A percentile compares a stretch with the other conserved stretches of the same genome.
Conservation (phyloP, 2,888 invertebrate genomes). For the Patella ulyssiponensis region DNA sequence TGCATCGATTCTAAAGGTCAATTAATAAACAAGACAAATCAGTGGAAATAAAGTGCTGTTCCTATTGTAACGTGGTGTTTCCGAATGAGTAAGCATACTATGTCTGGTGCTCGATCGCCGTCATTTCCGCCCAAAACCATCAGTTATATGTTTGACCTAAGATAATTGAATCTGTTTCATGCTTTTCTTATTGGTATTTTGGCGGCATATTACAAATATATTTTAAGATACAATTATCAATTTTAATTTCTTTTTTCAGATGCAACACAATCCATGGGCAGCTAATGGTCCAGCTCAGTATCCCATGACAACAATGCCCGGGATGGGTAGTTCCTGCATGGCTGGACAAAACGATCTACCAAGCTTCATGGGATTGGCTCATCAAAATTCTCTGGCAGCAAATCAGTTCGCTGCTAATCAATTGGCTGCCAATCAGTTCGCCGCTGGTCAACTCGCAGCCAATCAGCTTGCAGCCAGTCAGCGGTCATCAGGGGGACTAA, state of each 20-base stretch:
- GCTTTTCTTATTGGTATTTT: not conserved
- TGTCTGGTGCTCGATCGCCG: too few relatives aligned
- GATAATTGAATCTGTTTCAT: not conserved
- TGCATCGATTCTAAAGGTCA: too few relatives aligned
- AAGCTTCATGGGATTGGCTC: slow-evolving; percentile 64
- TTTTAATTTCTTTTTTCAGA: slow-evolving; percentile 38
- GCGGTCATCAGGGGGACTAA: slow-evolving; percentile 3
- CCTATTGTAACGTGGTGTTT: too few relatives aligned
- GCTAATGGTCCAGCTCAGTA: slow-evolving; percentile 49
- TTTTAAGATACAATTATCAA: not conserved
- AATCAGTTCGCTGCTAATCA: slow-evolving; percentile 15
- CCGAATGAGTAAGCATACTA: too few relatives aligned
- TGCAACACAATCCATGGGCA: slow-evolving; percentile 54
- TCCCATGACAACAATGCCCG: slow-evolving; percentile 38
- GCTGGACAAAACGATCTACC: slow-evolving; percentile 60
- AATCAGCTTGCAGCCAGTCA: slow-evolving; percentile 16
- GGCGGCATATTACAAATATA: too few relatives aligned
- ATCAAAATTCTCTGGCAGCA: slow-evolving; percentile 44
- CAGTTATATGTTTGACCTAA: too few relatives aligned
- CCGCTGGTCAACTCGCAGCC: slow-evolving; percentile 14
- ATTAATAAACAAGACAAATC: too few relatives aligned
- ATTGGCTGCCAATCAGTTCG: slow-evolving; percentile 18
- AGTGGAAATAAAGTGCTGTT: too few relatives aligned
- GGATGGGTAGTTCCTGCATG: slow-evolving; percentile 56
- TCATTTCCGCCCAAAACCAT: too few relatives aligned